Evolutionary conservation across 2,113 vertebrate genomes (phyloP), one percentile per base, ranked within the genome.

Genomic region (Callionymus lyra): DNA sequence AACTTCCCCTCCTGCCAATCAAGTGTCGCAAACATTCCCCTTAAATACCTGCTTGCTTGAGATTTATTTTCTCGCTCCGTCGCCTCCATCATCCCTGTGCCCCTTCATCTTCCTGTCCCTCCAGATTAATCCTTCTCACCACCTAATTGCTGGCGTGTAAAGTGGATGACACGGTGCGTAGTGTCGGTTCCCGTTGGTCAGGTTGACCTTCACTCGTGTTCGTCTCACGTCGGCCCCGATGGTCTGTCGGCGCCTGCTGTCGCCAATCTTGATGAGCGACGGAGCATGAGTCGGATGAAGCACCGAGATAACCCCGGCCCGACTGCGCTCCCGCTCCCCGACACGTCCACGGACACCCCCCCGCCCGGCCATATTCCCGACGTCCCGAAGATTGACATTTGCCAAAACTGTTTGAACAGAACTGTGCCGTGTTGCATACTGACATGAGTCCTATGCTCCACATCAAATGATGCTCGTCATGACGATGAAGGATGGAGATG

Each of bases 261-360:
- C 71, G 72, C 53, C 56, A 15, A 44, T 49, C 33, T 55, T 5
- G 67, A 65, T 53, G 59, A 63, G 70, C 66, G 70, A 72, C 70
- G 65, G 62, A 46, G 56, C 50, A 39, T 48, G 47, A 60, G 62
- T 56, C 48, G 47, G 65, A 68, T 59, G 51, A 72, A 45, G 51
- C 72, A 63, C 59, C 44, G 40, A 8, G 63, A 73, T 69, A 73
- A 71, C 59, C 60, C 46, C 31, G 64, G 60, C 68, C 57, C 51
- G 67, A 38, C 34, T 37, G 21, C 8, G 21, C 55, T 52, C 52
- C 34, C n/a, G 6, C 50, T 56, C 41, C 47, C 44, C 55, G 57
- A 61, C 56, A 56, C 53, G 12, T 48, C 53, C 41, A 57, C 48
- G 17, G 16, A 34, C 38, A 59, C 66, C 68, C 39, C 10, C 38